Evolutionary conservation across 1,140 invertebrate species (phyloP).

Genomic region (Daktulosphaira vitifoliae): DNA sequence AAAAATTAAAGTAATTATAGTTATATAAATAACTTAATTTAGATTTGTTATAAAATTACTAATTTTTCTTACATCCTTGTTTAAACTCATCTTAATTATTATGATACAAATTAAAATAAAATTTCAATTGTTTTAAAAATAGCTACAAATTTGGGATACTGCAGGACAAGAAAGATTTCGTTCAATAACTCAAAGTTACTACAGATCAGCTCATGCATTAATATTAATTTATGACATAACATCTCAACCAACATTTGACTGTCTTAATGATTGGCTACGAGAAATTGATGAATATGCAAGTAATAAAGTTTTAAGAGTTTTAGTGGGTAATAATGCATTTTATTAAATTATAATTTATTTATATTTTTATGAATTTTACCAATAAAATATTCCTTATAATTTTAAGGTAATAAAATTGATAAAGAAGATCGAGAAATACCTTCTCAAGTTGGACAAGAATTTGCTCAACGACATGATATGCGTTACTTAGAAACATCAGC

Average conservation of each 20-base stretch:
- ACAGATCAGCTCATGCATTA: slow-evolving; percentile 91
- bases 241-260: slow-evolving; percentile 94
- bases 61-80: background rate
- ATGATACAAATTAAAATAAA: too few species aligned
- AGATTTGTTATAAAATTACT: too few species aligned
- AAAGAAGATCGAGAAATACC: slow-evolving; percentile 91
- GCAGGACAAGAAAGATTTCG: slow-evolving; percentile 95
- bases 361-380: slow-evolving; percentile 29
- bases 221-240: slow-evolving; percentile 97
- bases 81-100: too few species aligned
- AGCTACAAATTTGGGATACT: slow-evolving; percentile 98
- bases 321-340: slow-evolving; percentile 59
- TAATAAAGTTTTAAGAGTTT: slow-evolving; percentile 83
- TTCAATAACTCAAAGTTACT: slow-evolving; percentile 96
- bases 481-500: slow-evolving; percentile 97
- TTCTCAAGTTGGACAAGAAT: slow-evolving; percentile 87
- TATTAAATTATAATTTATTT: background rate
- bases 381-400: too few species aligned
- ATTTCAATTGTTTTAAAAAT: slow-evolving; percentile 28
- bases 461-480: slow-evolving; percentile 90
- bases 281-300: slow-evolving; percentile 96
- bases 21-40: too few species aligned
- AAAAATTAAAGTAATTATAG: slow-evolving; percentile 79
- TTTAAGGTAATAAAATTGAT: slow-evolving; percentile 87
- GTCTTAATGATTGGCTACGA: slow-evolving; percentile 85